These are phyloP conservation scores for Drosophila demipolita DNA, from an alignment of 2,888 invertebrate genomes.

Conservation along the genomic window DNA sequence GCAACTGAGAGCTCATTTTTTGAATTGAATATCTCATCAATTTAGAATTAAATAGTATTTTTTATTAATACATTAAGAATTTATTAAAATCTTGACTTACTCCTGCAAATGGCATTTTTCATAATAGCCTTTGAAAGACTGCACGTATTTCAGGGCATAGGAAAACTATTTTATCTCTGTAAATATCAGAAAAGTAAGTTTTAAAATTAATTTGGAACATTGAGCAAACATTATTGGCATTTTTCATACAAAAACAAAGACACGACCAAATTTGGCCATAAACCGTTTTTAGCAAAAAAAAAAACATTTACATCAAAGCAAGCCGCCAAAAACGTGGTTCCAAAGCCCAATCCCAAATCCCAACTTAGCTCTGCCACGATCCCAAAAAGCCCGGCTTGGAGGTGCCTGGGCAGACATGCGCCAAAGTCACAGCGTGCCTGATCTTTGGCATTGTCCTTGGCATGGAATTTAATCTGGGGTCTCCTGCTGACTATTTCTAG, in stretches of 20 bases:
- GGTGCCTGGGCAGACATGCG: constrained; percentile 19
- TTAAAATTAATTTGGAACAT: neutral
- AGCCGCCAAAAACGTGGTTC: constrained; percentile 8
- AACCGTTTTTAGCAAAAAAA: constrained; percentile 12
- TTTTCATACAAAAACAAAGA: neutral
- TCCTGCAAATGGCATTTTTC: neutral
- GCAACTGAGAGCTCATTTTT: constrained; percentile 11
- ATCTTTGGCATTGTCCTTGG: constrained; percentile 73
- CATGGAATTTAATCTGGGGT: constrained; percentile 26
- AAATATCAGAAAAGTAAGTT: too few species aligned
- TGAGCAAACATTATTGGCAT: neutral
- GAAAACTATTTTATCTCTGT: neutral
- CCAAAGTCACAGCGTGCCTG: constrained; percentile 49
- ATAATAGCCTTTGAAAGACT: neutral
- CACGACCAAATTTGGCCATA: constrained; percentile 2
- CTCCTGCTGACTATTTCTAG: constrained; percentile 28
- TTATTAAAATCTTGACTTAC: neutral
- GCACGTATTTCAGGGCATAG: neutral
- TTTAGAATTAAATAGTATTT: neutral
- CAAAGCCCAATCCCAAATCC: neutral
- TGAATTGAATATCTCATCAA: neutral
- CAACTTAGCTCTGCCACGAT: constrained; percentile 3
- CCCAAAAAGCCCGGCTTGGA: constrained; percentile 10
- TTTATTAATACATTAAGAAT: neutral
- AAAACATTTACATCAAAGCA: constrained; percentile 22